Base-by-base conservation (phyloP, 1,140 invertebrate genomes). In the Psilanteris sp. region DNA sequence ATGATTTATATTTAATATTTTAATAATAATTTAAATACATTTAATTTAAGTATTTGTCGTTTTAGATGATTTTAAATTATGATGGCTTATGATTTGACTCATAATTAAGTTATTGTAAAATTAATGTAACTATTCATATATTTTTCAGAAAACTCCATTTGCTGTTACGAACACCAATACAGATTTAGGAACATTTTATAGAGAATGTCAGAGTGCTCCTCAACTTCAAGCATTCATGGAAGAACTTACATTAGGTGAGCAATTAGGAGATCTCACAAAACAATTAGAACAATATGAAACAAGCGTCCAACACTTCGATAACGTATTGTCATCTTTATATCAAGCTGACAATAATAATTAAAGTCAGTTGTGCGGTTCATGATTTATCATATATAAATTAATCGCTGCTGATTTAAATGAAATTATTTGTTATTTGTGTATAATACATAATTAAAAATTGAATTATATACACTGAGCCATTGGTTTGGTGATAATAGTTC, bases 201-300 rank as follows among this genome's bases (percentile, higher is more conserved):
- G 92, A 3, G 93, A 95, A 78, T 95, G 94, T 85, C 93, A 94
- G 84, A 91, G 90, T 78, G 94, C 94, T 3, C 94, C 94, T 0
- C 91, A 91, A 20, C 85, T 95, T 16, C 90, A 91, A 24, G 90
- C 91, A 7, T 93, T 92, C 75, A 88, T 80, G 41, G 91, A 93
- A 61, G 87, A 92, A 55, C 88, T 90, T 31, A 90, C 90, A 10
- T 78, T 92, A 3, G 88, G 87, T 3, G 92, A 93, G 39, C 91
- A 93, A 82, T 87, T 93, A 7, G 91, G 91, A 29, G 92, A 93
- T 78, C 85, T 96, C 4, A 92, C 92, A 1, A 90, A 92, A 78
- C 93, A 95, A 80, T 80, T 96, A 48, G 91, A 93, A 79, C 91
- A 89, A 34, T 95, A 94, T 81, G 94, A 96, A 86, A 92, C 90